These are phyloP conservation scores for Drosophila micromelanica DNA, from an alignment of 1,140 invertebrate species.

Conservation along the genomic window DNA sequence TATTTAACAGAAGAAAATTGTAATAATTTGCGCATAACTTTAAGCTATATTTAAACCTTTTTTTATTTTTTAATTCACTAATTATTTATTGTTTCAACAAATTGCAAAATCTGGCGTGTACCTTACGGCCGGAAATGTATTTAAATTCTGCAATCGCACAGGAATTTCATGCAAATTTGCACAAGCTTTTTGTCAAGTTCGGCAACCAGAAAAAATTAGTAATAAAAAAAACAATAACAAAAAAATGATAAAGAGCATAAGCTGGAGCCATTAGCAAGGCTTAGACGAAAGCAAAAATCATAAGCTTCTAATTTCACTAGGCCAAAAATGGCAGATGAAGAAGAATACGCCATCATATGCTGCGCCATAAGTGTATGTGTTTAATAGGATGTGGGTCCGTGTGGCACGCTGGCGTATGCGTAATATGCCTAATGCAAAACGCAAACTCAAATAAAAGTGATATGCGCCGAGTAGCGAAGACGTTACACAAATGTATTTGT, in stretches of 20 bases:
- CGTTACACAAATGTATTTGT: slow-evolving; percentile 77
- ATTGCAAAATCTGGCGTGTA: background rate
- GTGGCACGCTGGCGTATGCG: slow-evolving; percentile 65
- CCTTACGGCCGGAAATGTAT: slow-evolving; percentile 20
- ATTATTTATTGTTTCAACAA: too few relatives aligned
- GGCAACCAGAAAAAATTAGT: slow-evolving; percentile 14
- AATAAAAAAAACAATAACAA: slow-evolving; percentile 3
- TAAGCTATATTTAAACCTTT: background rate
- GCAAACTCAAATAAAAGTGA: slow-evolving; percentile 81
- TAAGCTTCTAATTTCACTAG: slow-evolving; percentile 71
- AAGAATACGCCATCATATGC: background rate
- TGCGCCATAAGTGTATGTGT: slow-evolving; percentile 2
- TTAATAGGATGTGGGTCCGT: slow-evolving; percentile 30
- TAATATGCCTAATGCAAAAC: slow-evolving; percentile 80
- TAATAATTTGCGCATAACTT: background rate
- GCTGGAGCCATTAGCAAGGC: slow-evolving; percentile 70
- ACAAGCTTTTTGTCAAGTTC: slow-evolving; percentile 21
- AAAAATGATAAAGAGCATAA: slow-evolving; percentile 54
- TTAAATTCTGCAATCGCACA: slow-evolving; percentile 24
- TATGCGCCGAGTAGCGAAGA: slow-evolving; percentile 48
- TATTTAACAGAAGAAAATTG: too few relatives aligned
- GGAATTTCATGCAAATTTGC: slow-evolving; percentile 45
- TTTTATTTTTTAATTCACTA: too few relatives aligned
- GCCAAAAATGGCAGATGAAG: slow-evolving; percentile 15
- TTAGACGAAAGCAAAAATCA: slow-evolving; percentile 67